A percentile compares a stretch with the other conserved stretches of the same genome.
Evolutionary conservation across 2,113 vertebrate species (phyloP).

Genomic region (Procavia capensis): DNA sequence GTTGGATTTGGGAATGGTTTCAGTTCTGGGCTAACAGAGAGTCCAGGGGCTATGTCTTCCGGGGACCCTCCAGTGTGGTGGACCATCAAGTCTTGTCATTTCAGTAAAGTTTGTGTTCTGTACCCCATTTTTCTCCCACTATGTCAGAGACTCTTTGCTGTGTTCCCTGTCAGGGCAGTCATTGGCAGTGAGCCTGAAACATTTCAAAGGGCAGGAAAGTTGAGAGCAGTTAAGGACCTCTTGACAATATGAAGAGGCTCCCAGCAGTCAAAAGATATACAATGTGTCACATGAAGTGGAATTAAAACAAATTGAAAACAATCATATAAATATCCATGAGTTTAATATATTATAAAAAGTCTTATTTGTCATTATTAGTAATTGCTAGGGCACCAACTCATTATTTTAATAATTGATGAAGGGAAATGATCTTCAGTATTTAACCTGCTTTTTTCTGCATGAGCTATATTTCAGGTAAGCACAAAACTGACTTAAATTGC

Average conservation of each 20-base stretch:
- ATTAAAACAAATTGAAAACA: not conserved
- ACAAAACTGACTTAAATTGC: too few species aligned
- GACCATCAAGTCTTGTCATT: too few species aligned
- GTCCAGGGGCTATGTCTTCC: too few species aligned
- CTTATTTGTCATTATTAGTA: not conserved
- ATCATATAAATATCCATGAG: not conserved
- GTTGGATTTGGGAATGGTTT: too few species aligned
- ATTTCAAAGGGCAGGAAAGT: not conserved
- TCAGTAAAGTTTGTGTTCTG: too few species aligned
- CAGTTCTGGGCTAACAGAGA: too few species aligned
- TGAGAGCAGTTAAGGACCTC: not conserved
- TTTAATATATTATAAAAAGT: not conserved
- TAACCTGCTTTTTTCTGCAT: not conserved
- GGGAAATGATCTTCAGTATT: not conserved
- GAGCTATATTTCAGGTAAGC: not conserved
- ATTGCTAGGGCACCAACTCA: not conserved
- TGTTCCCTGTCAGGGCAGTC: too few species aligned
- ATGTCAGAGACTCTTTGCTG: too few species aligned
- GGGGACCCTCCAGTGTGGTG: too few species aligned
- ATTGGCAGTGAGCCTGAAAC: too few species aligned
- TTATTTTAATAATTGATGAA: not conserved
- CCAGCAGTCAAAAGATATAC: not conserved
- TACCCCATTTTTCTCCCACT: too few species aligned
- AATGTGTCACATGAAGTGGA: not conserved
- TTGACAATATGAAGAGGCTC: not conserved